Base-by-base conservation (phyloP, 2,888 invertebrate species). In the Thymelicus sylvestris region DNA sequence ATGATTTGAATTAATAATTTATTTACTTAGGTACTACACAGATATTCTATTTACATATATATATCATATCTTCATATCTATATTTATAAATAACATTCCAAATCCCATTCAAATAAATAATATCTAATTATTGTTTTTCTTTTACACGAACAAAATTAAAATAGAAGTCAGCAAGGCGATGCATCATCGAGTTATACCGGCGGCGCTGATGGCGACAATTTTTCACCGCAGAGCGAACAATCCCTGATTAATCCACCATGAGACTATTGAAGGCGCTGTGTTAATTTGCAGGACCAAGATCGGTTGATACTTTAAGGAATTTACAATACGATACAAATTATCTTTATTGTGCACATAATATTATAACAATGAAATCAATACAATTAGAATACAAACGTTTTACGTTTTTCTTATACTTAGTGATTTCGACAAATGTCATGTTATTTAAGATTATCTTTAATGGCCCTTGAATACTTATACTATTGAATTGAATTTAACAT, bases 231-330 rank as follows among this genome's bases (percentile, higher is more conserved):
- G 83, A 85, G 84, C 83, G 86, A 84, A 88, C 92, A 89, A 91
- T 90, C 83, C 85, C 85, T 87, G 92, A 92, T 93, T 93, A 93
- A 92, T 89, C 91, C 91, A 78, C 84, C 88, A 84, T 84, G 88
- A 86, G 90, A 87, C 84, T 89, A 91, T 91, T 89, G 88, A 87
- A 83, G 84, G 82, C 78, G 72, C 76, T 79, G 79, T 80, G 78
- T 78, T 80, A 77, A 80, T 78, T 76, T 73, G 67, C 5, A 10
- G 13, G 80, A 76, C 12, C 15, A 0, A 73, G 12, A 0, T 0
- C 64, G 77, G 75, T 91, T 91, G 90, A 85, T 86, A 84, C 83
- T 69, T 69, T n/a, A 19, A 60, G 3, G 31, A 44, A n/a, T 47
- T 44, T 66, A 47, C 3, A 31, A 31, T 31, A 31, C 31, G 3